A percentile compares a stretch with the other conserved stretches of the same genome.
phyloP scores from a whole-genome alignment of 2,113 vertebrate genomes.

The Ctenodactylus gundi region DNA sequence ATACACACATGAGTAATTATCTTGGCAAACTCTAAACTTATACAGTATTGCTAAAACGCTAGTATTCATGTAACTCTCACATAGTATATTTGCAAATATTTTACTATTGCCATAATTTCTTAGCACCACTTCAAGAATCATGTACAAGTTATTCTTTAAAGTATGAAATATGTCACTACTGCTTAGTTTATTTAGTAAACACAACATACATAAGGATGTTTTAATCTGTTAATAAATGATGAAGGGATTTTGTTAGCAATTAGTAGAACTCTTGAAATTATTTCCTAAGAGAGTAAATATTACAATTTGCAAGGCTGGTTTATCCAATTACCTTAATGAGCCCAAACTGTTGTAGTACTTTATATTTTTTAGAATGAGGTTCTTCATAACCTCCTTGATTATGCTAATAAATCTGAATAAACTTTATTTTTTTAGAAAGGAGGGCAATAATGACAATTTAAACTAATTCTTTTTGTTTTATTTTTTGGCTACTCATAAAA shows the following conservation, averaged over 20 bases:
- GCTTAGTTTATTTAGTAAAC: not conserved
- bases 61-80: not conserved
- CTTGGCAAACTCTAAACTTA: not conserved
- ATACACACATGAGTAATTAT: not conserved
- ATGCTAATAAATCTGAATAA: not conserved
- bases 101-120: not conserved
- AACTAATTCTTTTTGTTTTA: not conserved
- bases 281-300: conserved; percentile 45
- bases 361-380: conserved; percentile 17
- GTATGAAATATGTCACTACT: not conserved
- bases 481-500: not conserved
- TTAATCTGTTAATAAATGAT: conserved; percentile 22
- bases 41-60: not conserved
- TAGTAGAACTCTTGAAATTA: conserved; percentile 2
- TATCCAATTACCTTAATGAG: conserved; percentile 38
- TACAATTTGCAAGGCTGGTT: not conserved
- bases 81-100: not conserved
- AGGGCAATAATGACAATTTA: conserved; percentile 4
- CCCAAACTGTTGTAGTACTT: not conserved
- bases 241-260: not conserved
- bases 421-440: not conserved
- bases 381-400: not conserved
- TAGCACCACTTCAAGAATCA: not conserved
- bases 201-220: not conserved
- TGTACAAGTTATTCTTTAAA: not conserved